phyloP scores from a whole-genome alignment of 2,113 vertebrate genomes.

The Microcebus lehilahytsara region DNA sequence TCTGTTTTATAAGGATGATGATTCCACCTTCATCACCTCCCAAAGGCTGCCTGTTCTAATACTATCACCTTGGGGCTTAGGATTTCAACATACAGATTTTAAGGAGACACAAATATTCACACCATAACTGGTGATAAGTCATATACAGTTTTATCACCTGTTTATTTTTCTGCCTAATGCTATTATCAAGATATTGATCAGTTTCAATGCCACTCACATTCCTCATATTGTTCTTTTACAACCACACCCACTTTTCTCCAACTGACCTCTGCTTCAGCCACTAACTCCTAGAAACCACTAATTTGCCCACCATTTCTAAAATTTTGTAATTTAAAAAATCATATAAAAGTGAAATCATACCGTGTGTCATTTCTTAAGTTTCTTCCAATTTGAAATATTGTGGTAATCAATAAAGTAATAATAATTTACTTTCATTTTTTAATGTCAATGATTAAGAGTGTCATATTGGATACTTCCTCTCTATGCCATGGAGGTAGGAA shows the following conservation, averaged over 20 bases:
- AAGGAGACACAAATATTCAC: not conserved
- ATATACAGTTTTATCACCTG: not conserved
- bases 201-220: not conserved
- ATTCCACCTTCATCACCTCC: not conserved
- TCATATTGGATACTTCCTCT: not conserved
- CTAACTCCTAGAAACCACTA: not conserved
- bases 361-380: not conserved
- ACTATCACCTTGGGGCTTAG: not conserved
- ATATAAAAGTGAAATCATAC: not conserved
- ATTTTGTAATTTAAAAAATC: not conserved
- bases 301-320: not conserved
- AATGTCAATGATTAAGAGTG: not conserved
- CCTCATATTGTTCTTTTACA: not conserved
- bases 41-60: not conserved
- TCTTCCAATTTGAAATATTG: not conserved
- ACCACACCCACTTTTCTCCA: not conserved
- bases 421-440: not conserved
- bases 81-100: not conserved
- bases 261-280: fast-evolving
- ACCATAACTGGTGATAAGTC: not conserved
- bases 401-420: not conserved
- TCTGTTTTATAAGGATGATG: not conserved
- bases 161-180: not conserved
- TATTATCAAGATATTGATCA: not conserved
- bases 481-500: not conserved